Evolutionary conservation across 2,797 vertebrate species (phyloP), one percentile per base, ranked within the genome.

Genomic region (Champsocephalus gunnari): DNA sequence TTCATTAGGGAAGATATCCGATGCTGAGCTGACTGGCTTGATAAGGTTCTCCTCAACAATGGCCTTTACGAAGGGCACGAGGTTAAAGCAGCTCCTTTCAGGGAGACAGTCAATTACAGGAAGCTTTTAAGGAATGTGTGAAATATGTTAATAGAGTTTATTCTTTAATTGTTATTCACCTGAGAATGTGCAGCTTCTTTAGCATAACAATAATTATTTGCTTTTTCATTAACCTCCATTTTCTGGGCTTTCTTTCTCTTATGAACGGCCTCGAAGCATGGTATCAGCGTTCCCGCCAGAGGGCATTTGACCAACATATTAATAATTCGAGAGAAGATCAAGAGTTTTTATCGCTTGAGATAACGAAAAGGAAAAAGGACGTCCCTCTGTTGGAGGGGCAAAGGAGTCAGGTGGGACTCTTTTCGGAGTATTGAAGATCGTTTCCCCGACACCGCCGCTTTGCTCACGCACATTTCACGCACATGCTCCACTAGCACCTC

Each of bases 1-100:
- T 89, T 87, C 90, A 93, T 93, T 87, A 86, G 69, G 56, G 28
- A 43, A 61, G 81, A 75, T 72, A 71, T 79, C 81, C 66, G 38
- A 19, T 48, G 56, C 59, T 6, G 43, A 49, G 45, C 61, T 19
- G 47, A 82, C 68, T 21, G 79, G 24, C 44, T 32, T 45, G 64
- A 83, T 83, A 81, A 88, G 61, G 47, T 41, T 28, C 61, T 28
- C 28, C 16, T 71, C 43, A 76, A 50, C 54, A 75, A 73, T 67
- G 69, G 41, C 47, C 38, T 4, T 4, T 17, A 45, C 49, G 64
- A 76, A 67, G 47, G 43, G 55, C 72, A 24, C 19, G 45, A 28
- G 53, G 62, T 49, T 57, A 67, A 51, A 68, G 53, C 67, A 44
- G 69, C 71, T 84, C 60, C 65, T 87, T 83, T 82, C 41, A 66